phyloP scores from a whole-genome alignment of 2,888 invertebrate genomes.

The Psylliodes chrysocephalus region DNA sequence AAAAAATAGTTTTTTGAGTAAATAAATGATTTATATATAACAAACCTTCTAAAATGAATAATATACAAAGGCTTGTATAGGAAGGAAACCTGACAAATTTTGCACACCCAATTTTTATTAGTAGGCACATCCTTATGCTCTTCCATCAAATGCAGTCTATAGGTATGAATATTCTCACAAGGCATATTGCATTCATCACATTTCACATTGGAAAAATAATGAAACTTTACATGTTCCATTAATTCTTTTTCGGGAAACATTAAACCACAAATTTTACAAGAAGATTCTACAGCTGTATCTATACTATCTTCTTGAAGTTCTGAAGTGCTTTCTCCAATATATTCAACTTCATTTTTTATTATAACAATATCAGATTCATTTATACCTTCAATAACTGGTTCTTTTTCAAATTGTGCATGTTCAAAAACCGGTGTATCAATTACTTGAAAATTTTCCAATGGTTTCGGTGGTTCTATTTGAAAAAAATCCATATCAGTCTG shows the following conservation, averaged over 20 bases:
- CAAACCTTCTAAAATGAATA: slow-evolving; percentile 42
- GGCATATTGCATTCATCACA: slow-evolving; percentile 41
- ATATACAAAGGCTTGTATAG: slow-evolving; percentile 47
- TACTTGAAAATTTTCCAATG: neutral
- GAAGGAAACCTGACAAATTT: slow-evolving; percentile 43
- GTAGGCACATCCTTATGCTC: slow-evolving; percentile 25
- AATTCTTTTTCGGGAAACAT: slow-evolving; percentile 41
- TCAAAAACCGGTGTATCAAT: slow-evolving; percentile 1
- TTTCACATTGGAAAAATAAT: slow-evolving; percentile 38
- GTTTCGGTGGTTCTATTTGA: slow-evolving; percentile 8
- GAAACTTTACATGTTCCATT: slow-evolving; percentile 45
- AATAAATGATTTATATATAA: no score
- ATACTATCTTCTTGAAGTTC: slow-evolving; percentile 12
- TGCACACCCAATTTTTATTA: slow-evolving; percentile 41
- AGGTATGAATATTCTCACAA: slow-evolving; percentile 39
- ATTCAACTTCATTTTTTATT: slow-evolving; percentile 10
- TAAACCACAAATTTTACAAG: slow-evolving; percentile 48
- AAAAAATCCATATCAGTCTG: slow-evolving; percentile 9
- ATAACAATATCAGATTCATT: neutral
- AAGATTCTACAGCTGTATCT: slow-evolving; percentile 22
- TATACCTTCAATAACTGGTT: neutral
- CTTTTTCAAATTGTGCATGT: neutral
- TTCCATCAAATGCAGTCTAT: slow-evolving; percentile 34
- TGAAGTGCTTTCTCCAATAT: neutral
- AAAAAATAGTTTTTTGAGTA: no score